Percentiles rank a stretch among this genome's conserved stretches.
These are phyloP conservation scores for Pandemis heparana DNA, from an alignment of 2,888 invertebrate genomes.

Conservation along the genomic window DNA sequence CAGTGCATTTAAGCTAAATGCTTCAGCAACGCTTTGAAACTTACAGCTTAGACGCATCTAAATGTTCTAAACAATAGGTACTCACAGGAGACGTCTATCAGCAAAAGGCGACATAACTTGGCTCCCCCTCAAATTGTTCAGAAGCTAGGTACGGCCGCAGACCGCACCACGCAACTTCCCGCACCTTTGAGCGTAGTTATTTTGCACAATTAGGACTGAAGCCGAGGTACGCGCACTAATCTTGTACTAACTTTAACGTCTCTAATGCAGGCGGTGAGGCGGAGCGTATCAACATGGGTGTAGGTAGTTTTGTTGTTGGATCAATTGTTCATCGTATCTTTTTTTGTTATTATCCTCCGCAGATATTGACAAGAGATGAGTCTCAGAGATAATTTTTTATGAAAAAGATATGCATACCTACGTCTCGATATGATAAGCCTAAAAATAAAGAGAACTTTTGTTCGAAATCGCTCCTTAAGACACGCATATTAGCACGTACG, in stretches of 20 bases:
- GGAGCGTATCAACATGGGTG: neutral
- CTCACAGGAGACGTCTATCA: constrained; percentile 47
- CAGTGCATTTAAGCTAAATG: neutral
- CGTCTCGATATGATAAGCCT: no score
- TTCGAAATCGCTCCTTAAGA: no score
- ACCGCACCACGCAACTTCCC: constrained; percentile 61
- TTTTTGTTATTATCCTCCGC: no score
- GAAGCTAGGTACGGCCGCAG: constrained; percentile 65
- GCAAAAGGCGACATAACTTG: constrained; percentile 63
- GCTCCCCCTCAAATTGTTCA: constrained; percentile 74
- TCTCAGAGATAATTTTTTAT: no score
- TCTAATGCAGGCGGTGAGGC: constrained; percentile 45
- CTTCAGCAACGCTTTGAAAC: neutral
- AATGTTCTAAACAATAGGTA: constrained; percentile 34
- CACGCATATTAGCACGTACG: no score
- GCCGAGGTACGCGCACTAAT: constrained; percentile 72
- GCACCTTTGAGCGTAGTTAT: constrained; percentile 72
- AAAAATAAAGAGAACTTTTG: no score
- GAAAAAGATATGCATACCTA: no score
- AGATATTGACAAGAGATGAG: no score
- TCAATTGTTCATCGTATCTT: no score
- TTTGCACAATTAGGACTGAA: constrained; percentile 78
- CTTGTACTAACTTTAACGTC: constrained; percentile 65
- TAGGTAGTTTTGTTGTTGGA: neutral
- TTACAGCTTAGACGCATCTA: constrained; percentile 4